Base-by-base conservation (phyloP, 2,888 invertebrate species). In the Drosophila neutralis region DNA sequence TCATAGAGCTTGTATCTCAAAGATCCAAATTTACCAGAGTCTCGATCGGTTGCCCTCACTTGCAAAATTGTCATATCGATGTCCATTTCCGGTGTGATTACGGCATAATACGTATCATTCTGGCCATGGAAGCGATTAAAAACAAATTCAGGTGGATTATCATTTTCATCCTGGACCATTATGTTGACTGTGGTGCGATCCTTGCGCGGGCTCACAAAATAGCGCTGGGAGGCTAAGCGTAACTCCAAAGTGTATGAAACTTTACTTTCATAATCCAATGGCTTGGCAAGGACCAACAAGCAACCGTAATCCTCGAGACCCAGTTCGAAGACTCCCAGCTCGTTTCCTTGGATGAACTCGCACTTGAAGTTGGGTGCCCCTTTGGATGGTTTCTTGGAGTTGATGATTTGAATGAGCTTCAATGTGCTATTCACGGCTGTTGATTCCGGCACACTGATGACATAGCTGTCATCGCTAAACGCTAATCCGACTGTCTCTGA, bases 401-500 rank as follows among this genome's bases (percentile, higher is more conserved):
- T 93, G 15, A 93, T 92, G 18, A 93, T 93, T 69, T 93, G 93
- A 45, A 93, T 90, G 0, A 93, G 75, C 71, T 93, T 93, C 24
- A 93, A 83, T 1, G 92, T 92, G 29, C 92, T 91, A 74, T 93
- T 93, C 2, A 92, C 83, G n/a, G 90, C 91, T 1, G 93, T 91
- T 2, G 92, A 92, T 92, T 98, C 98, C 0, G 96, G 95, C 0
- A 98, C 94, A 70, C 97, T 96, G 1, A 97, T 95, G 57, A 96
- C 96, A 91, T 98, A 98, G 0, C 96, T 94, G 56, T 96, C 97
- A 90, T 98, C 98, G 8, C 97, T 97, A 91, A 98, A 98, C 1
- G 98, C 96, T 35, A 98, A 94, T 1, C 97, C 97, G 2, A 93
- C 76, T 24, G 91, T 91, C 56, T 93, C 93, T 0, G 93, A 87